Conservation (phyloP, 2,113 vertebrate species). For the Lophotis ruficrista region DNA sequence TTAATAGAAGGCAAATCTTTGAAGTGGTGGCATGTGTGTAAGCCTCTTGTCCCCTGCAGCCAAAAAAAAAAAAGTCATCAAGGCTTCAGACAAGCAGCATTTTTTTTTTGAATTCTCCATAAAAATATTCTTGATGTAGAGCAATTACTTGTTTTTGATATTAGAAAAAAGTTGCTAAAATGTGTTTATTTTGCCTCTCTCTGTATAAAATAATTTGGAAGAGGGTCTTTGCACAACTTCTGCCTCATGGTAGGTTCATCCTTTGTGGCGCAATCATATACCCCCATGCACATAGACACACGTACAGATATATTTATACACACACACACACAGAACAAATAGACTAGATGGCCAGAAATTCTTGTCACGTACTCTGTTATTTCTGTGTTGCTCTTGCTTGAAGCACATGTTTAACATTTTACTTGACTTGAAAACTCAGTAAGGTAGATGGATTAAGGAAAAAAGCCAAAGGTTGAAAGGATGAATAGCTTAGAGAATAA, state of each 20-base stretch:
- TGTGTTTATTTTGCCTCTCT: slow-evolving; percentile 45
- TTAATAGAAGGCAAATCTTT: slow-evolving; percentile 69
- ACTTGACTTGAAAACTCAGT: slow-evolving; percentile 63
- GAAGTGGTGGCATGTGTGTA: slow-evolving; percentile 63
- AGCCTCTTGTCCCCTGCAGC: slow-evolving; percentile 65
- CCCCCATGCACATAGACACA: neutral
- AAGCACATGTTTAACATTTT: slow-evolving; percentile 46
- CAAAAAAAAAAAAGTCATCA: slow-evolving; percentile 55
- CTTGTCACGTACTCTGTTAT: slow-evolving; percentile 19
- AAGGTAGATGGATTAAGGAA: slow-evolving; percentile 63
- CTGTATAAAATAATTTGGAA: neutral
- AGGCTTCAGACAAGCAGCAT: slow-evolving; percentile 63
- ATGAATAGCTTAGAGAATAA: slow-evolving; percentile 72
- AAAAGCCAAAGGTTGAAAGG: slow-evolving; percentile 71
- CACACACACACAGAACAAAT: neutral
- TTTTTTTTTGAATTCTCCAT: slow-evolving; percentile 49
- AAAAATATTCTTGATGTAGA: slow-evolving; percentile 52
- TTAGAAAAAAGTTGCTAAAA: slow-evolving; percentile 49
- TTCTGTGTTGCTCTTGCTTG: slow-evolving; percentile 24
- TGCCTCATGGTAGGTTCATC: neutral
- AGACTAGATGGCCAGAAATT: slow-evolving; percentile 16
- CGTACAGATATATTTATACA: neutral
- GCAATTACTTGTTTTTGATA: slow-evolving; percentile 53
- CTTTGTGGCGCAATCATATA: neutral
- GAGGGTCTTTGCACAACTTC: neutral